A percentile compares a stretch with the other conserved stretches of the same genome.
phyloP scores from a whole-genome alignment of 2,797 vertebrate species.

The Tragelaphus oryx region DNA sequence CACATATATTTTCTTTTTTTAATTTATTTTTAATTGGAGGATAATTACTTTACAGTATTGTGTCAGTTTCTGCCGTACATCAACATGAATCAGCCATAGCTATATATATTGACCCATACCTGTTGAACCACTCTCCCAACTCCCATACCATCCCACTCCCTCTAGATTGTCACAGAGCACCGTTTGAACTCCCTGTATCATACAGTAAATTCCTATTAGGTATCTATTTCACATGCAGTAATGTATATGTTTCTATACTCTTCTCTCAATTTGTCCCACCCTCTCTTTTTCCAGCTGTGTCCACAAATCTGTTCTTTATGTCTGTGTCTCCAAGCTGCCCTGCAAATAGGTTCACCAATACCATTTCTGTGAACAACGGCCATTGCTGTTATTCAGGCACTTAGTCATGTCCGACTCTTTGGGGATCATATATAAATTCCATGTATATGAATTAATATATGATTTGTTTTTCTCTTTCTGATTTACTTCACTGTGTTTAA shows the following conservation, averaged over 20 bases:
- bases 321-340: background rate
- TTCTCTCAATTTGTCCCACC: background rate
- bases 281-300: background rate
- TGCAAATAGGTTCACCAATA: background rate
- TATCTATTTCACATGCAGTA: background rate
- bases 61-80: background rate
- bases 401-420: accelerated
- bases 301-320: background rate
- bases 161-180: background rate
- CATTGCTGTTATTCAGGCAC: background rate
- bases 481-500: background rate
- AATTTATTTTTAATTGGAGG: background rate
- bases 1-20: background rate
- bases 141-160: background rate
- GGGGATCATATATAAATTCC: too few relatives aligned
- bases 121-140: background rate
- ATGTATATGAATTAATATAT: background rate
- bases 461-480: background rate
- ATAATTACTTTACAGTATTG: background rate
- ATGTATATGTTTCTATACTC: background rate
- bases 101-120: background rate
- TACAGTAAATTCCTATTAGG: background rate
- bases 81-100: background rate
- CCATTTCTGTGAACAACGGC: background rate
- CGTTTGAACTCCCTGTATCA: background rate